A percentile compares a stretch with the other conserved stretches of the same genome.
phyloP scores from a whole-genome alignment of 2,113 vertebrate species.

The Brachypteracias leptosomus region DNA sequence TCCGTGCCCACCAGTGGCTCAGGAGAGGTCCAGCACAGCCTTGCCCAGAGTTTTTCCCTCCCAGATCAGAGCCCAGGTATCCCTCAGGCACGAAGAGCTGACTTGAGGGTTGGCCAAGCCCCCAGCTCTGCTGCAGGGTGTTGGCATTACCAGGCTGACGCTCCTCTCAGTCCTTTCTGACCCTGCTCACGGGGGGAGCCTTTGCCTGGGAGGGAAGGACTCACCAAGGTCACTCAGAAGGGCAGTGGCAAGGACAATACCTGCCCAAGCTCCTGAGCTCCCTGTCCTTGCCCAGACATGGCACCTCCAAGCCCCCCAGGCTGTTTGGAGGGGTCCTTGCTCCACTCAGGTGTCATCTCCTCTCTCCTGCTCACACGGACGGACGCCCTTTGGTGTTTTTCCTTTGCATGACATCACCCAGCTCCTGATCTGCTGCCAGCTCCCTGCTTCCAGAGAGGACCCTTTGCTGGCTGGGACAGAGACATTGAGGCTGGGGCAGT shows the following conservation, averaged over 20 bases:
- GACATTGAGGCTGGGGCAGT: fast-evolving
- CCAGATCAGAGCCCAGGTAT: background rate
- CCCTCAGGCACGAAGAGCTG: background rate
- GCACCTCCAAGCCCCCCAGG: background rate
- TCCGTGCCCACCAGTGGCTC: background rate
- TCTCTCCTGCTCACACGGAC: background rate
- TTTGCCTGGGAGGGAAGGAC: background rate
- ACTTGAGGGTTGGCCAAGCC: background rate
- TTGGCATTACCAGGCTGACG: background rate
- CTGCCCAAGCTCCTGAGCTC: background rate
- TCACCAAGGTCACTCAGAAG: constrained; percentile 40
- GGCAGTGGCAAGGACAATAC: background rate
- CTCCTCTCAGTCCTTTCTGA: background rate
- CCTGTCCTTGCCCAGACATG: background rate
- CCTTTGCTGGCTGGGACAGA: constrained; percentile 33
- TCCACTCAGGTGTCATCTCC: background rate
- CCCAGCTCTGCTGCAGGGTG: background rate
- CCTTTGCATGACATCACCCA: constrained; percentile 56
- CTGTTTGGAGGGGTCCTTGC: background rate
- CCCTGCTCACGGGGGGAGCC: background rate
- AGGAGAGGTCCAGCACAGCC: background rate
- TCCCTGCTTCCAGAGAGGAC: constrained; percentile 12
- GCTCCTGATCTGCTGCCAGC: constrained; percentile 54
- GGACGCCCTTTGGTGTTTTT: constrained; percentile 59
- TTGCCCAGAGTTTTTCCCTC: background rate